These are phyloP conservation scores for Dicrostonyx torquatus DNA, from an alignment of 2,797 vertebrate species.

Conservation along the genomic window DNA sequence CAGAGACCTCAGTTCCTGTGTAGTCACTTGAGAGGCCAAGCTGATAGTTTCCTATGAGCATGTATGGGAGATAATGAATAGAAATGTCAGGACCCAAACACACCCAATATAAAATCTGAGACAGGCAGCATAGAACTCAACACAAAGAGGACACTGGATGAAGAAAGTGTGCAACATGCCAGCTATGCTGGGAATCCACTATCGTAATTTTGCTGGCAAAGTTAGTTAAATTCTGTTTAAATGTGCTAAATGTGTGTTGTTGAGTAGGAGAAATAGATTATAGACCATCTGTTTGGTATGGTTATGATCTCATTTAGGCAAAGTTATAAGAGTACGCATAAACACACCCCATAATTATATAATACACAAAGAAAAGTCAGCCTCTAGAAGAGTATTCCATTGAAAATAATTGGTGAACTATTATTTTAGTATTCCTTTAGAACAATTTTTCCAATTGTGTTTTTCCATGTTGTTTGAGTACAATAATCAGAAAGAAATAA, in stretches of 20 bases:
- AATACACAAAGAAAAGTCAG: not conserved
- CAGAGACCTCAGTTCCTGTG: not conserved
- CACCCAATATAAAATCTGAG: not conserved
- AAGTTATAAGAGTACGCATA: not conserved
- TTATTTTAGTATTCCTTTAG: not conserved
- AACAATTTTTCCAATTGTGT: not conserved
- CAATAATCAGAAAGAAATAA: constrained; percentile 6
- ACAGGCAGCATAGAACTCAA: not conserved
- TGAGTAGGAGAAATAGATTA: not conserved
- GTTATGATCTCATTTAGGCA: constrained; percentile 11
- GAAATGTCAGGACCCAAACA: not conserved
- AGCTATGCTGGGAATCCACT: not conserved
- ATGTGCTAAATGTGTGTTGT: not conserved
- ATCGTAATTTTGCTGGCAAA: not conserved
- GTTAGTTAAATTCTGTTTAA: not conserved
- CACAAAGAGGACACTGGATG: not conserved
- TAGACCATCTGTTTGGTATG: not conserved
- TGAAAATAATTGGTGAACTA: not conserved
- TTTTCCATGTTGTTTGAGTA: not conserved
- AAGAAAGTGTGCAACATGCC: not conserved
- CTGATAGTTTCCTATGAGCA: not conserved
- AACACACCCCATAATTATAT: not conserved
- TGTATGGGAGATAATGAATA: not conserved
- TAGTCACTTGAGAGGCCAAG: not conserved
- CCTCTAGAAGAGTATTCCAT: not conserved